phyloP scores from a whole-genome alignment of 2,888 invertebrate species.

The Volucella inanis region DNA sequence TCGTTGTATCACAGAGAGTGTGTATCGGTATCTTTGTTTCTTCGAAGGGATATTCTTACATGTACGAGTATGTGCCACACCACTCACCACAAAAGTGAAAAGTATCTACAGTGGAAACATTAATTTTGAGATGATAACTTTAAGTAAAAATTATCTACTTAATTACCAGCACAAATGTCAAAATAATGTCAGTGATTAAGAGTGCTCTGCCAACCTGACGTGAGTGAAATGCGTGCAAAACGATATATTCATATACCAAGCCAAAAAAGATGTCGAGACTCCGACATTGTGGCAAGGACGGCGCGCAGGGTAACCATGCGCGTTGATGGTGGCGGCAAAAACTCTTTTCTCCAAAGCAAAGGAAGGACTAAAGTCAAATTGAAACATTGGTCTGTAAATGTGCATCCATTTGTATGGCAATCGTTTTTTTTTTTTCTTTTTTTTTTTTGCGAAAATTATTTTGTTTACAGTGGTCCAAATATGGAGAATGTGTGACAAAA shows the following conservation, averaged over 20 bases:
- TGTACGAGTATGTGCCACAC: not conserved
- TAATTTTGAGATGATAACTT: conserved; percentile 65
- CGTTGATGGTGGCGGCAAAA: conserved; percentile 3
- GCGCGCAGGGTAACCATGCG: too few species aligned
- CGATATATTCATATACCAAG: conserved; percentile 46
- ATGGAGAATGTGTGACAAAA: not conserved
- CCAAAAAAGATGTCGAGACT: too few species aligned
- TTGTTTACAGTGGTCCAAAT: not conserved
- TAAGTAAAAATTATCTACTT: conserved; percentile 73
- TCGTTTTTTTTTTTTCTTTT: conserved; percentile 17
- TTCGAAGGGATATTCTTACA: not conserved
- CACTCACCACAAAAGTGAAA: conserved; percentile 33
- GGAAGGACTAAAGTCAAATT: conserved; percentile 50
- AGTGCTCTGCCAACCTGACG: conserved; percentile 62
- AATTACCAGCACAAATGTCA: conserved; percentile 73
- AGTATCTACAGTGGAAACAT: conserved; percentile 54
- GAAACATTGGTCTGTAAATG: conserved; percentile 69
- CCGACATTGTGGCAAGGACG: not conserved
- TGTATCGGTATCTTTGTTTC: conserved; percentile 9
- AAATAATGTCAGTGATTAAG: conserved; percentile 75
- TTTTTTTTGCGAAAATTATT: conserved; percentile 32
- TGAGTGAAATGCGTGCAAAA: conserved; percentile 68
- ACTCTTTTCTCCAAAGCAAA: not conserved
- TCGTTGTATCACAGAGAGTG: conserved; percentile 4
- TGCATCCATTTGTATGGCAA: conserved; percentile 58